Conservation (phyloP, 1,140 invertebrate genomes). For the Papilio xuthus region DNA sequence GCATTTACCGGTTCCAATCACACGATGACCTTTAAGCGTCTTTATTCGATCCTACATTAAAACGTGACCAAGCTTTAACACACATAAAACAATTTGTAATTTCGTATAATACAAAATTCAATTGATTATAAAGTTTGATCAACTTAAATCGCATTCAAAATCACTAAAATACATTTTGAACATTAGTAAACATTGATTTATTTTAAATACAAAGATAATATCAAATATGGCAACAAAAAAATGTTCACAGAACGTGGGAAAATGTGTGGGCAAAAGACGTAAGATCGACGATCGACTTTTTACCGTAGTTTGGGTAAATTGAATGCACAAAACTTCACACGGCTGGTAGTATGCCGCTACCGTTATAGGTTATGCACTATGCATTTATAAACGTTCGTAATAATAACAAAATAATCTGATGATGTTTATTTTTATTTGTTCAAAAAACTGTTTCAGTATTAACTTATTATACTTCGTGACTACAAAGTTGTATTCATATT, state of each 20-base stretch:
- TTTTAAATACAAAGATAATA: neutral
- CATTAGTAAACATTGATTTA: slow-evolving; percentile 12
- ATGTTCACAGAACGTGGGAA: slow-evolving; percentile 52
- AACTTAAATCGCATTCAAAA: neutral
- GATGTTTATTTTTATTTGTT: neutral
- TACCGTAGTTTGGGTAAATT: slow-evolving; percentile 50
- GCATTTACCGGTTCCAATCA: slow-evolving; percentile 57
- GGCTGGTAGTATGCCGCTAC: neutral
- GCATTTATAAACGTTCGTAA: neutral
- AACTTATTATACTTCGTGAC: neutral
- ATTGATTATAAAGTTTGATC: neutral
- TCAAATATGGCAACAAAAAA: slow-evolving; percentile 29
- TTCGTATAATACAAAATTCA: slow-evolving; percentile 4
- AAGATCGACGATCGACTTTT: slow-evolving; percentile 52
- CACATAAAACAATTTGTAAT: slow-evolving; percentile 36
- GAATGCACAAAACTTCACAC: slow-evolving; percentile 33
- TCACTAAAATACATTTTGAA: neutral
- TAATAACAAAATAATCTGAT: neutral
- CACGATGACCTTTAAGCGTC: slow-evolving; percentile 53
- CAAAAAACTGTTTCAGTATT: neutral
- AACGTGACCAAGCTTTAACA: slow-evolving; percentile 57
- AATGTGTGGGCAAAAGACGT: slow-evolving; percentile 44
- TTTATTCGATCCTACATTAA: slow-evolving; percentile 44
- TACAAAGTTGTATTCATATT: neutral
- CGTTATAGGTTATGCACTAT: slow-evolving; percentile 17